These are phyloP conservation scores for Nephrotoma guestfalica DNA, from an alignment of 2,888 invertebrate genomes.

Conservation along the genomic window DNA sequence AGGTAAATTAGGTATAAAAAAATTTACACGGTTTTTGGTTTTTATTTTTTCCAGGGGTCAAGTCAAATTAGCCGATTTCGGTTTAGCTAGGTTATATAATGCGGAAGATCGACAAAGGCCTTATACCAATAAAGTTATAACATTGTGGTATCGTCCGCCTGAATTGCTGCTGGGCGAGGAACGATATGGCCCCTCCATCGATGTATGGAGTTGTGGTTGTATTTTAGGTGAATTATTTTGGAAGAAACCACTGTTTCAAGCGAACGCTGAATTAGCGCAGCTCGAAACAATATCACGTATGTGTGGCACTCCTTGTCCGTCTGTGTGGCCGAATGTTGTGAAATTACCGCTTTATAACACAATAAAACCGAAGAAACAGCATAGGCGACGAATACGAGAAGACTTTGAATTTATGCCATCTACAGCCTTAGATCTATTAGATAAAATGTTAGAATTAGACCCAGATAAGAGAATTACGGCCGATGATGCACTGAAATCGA, in stretches of 20 bases:
- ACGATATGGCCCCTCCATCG: slow-evolving; percentile 91
- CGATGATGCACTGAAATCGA: slow-evolving; percentile 79
- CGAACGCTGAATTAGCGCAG: slow-evolving; percentile 84
- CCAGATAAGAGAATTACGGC: slow-evolving; percentile 88
- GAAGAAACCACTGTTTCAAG: slow-evolving; percentile 92
- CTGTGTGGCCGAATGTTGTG: slow-evolving; percentile 93
- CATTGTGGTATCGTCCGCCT: slow-evolving; percentile 97
- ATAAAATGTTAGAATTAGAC: slow-evolving; percentile 92
- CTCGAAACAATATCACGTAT: slow-evolving; percentile 85
- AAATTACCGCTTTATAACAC: slow-evolving; percentile 85
- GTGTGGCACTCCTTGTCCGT: slow-evolving; percentile 92
- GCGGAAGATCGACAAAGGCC: slow-evolving; percentile 90
- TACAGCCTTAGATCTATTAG: slow-evolving; percentile 77
- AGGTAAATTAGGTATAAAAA: background rate
- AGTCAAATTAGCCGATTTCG: slow-evolving; percentile 98
- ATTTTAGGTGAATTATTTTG: slow-evolving; percentile 95
- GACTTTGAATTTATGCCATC: slow-evolving; percentile 87
- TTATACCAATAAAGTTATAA: slow-evolving; percentile 97
- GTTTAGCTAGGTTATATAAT: slow-evolving; percentile 88
- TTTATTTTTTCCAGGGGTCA: slow-evolving; percentile 59
- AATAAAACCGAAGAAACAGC: slow-evolving; percentile 78
- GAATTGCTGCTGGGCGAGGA: slow-evolving; percentile 94
- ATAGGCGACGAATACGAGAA: slow-evolving; percentile 78
- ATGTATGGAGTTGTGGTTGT: slow-evolving; percentile 99
- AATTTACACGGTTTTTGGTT: background rate